Evolutionary conservation across 2,797 vertebrate species (phyloP).

Genomic region (Xiphophorus birchmanni): DNA sequence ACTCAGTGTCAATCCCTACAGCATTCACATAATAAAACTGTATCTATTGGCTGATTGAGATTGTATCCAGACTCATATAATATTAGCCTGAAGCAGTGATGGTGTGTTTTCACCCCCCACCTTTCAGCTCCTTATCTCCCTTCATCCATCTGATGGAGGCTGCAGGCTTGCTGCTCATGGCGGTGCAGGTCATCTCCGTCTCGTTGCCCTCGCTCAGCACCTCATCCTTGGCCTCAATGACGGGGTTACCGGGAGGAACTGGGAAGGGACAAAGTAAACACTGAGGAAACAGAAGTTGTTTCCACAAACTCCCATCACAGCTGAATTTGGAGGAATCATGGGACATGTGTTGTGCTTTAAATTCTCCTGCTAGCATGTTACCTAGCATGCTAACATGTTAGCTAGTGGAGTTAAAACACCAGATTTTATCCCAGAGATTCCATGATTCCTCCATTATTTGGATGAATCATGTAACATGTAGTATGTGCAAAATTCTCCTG

Average conservation of each 20-base stretch:
- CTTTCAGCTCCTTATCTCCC: constrained; percentile 90
- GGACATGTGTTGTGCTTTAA: no score
- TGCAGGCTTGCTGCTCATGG: constrained; percentile 93
- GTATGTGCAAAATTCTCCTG: no score
- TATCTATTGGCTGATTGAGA: not conserved
- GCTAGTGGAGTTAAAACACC: no score
- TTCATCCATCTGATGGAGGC: constrained; percentile 94
- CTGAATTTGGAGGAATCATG: not conserved
- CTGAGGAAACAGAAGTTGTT: not conserved
- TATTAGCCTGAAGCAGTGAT: constrained; percentile 4
- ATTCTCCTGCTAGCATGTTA: no score
- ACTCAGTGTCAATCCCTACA: no score
- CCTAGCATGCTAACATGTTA: no score
- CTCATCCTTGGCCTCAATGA: constrained; percentile 91
- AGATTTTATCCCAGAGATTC: no score
- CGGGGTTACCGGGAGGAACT: constrained; percentile 93
- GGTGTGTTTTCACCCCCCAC: constrained; percentile 62
- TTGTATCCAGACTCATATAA: not conserved
- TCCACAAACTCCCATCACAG: not conserved
- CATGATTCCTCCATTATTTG: no score
- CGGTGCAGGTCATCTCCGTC: constrained; percentile 94
- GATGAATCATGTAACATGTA: no score
- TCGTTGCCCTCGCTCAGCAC: constrained; percentile 90
- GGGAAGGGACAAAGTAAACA: constrained; percentile 46
- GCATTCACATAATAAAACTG: not conserved